phyloP scores from a whole-genome alignment of 2,113 vertebrate genomes.

The Leucosticte australis region DNA sequence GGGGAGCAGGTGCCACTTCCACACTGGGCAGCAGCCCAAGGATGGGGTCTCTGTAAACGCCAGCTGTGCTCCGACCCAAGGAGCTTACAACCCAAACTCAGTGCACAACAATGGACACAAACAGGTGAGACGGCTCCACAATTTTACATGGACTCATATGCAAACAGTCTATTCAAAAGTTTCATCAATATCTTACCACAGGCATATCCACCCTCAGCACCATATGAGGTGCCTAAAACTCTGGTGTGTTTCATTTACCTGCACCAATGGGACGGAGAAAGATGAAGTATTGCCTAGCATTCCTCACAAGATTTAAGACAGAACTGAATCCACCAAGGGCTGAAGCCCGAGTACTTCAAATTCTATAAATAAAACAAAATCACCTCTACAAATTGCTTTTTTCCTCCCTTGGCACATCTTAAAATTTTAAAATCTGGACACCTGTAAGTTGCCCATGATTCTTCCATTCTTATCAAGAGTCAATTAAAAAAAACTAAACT shows the following conservation, averaged over 20 bases:
- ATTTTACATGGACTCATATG: not conserved
- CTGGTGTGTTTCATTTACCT: not conserved
- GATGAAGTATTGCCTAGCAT: not conserved
- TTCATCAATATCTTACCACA: not conserved
- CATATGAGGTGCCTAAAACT: not conserved
- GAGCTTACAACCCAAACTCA: not conserved
- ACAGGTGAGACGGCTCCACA: not conserved
- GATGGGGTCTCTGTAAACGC: not conserved
- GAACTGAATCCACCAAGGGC: not conserved
- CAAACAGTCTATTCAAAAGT: not conserved
- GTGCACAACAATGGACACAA: not conserved
- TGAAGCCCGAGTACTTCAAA: not conserved
- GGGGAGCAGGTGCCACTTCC: not conserved
- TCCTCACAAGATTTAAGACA: not conserved
- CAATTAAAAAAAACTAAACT: not conserved
- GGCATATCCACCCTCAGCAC: not conserved
- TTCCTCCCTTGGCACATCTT: not conserved
- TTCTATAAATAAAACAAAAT: not conserved
- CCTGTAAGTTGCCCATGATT: not conserved
- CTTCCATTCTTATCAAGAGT: not conserved
- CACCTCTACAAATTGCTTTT: not conserved
- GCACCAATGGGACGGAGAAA: not conserved
- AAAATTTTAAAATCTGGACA: not conserved
- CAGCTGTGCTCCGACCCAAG: not conserved
- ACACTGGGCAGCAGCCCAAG: not conserved